Base-by-base conservation (phyloP, 2,888 invertebrate genomes). In the Dorcus parallelipipedus region DNA sequence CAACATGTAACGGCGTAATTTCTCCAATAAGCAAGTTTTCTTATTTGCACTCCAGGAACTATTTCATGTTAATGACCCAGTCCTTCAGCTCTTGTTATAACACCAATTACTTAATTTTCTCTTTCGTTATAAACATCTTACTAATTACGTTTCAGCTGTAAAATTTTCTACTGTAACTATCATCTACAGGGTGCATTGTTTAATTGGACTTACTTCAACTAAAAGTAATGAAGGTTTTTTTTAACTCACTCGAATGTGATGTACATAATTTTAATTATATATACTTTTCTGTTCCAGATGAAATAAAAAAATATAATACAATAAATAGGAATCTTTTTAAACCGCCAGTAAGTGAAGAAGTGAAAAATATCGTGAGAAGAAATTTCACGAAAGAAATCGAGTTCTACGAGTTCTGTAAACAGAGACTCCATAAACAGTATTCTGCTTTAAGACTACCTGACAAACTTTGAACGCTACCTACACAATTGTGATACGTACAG, bases 361-460 rank as follows among this genome's bases (percentile, higher is more conserved):
- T 94, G 2, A 94, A 93, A 75, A 87, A 93, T 50, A 86, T 94
- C 52, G 91, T 95, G 4, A 83, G 93, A 64, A 85, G 84, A 41
- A 94, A 95, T 78, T 93, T 95, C 75, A 93, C 93, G 0, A 83
- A 89, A 56, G 95, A 95, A 79, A 91, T 94, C 9, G 94, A 95
- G 71, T 93, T 95, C 78, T 95, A 94, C 76, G 90, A 94, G 72
- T 95, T 94, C 76, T 93, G 93, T 75, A 87, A 87, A 68, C 93
- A 94, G 73, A 82, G 94, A 70, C 81, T 95, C 14, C 88, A 94
- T 71, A 83, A 87, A 74, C 94, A 95, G 71, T 84, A 90, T 60
- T 79, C 88, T 58, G 93, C 93, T 0, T 80, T 91, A 1, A 82
- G 87, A 71, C 81, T 89, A 56, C 56, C 55, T 3, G 59, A 56